phyloP scores from a whole-genome alignment of 2,797 vertebrate genomes.

The Podarcis lilfordi region DNA sequence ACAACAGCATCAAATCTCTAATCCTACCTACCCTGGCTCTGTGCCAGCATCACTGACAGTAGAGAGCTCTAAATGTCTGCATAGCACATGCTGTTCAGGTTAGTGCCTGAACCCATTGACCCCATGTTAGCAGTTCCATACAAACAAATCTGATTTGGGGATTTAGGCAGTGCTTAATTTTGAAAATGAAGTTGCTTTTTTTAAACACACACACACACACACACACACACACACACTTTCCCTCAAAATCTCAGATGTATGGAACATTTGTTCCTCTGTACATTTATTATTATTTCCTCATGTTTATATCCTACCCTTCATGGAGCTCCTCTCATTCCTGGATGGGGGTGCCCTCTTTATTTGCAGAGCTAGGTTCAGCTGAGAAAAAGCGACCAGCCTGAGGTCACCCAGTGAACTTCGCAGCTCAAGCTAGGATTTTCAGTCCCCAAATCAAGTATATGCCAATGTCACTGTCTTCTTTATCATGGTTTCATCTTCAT shows the following conservation, averaged over 20 bases:
- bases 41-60: not conserved
- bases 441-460: not conserved
- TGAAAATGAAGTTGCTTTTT: not conserved
- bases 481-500: not conserved
- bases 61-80: not conserved
- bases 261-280: not conserved
- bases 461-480: not conserved
- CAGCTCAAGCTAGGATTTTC: not conserved
- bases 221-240: not conserved
- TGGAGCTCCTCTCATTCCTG: not conserved
- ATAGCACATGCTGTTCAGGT: not conserved
- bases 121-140: not conserved
- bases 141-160: not conserved
- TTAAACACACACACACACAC: not conserved
- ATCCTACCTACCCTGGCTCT: not conserved
- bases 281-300: not conserved
- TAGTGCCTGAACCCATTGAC: not conserved
- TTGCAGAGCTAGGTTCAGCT: not conserved
- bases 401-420: not conserved
- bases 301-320: not conserved
- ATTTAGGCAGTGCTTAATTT: not conserved
- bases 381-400: not conserved
- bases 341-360: not conserved
- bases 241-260: not conserved
- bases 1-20: not conserved